A percentile compares a stretch with the other conserved stretches of the same genome.
phyloP scores from a whole-genome alignment of 2,797 vertebrate genomes.

The Malacoraja senta region DNA sequence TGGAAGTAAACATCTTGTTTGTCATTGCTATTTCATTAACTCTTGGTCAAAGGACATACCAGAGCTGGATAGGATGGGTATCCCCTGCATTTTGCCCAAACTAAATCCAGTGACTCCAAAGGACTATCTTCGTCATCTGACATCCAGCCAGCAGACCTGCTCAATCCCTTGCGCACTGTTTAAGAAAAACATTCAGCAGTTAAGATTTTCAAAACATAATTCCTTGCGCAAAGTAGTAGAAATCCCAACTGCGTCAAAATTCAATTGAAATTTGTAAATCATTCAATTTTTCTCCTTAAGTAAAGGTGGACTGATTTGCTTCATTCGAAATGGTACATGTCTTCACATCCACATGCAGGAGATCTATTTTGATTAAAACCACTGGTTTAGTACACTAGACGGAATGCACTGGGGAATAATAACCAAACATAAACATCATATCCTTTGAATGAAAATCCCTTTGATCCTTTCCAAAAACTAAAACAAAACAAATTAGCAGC shows the following conservation, averaged over 20 bases:
- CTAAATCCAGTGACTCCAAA: conserved; percentile 87
- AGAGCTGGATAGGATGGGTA: conserved; percentile 95
- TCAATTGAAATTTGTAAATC: not conserved
- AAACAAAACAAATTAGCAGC: not conserved
- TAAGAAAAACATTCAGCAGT: conserved; percentile 38
- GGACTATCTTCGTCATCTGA: conserved; percentile 87
- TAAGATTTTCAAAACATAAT: not conserved
- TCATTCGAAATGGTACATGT: not conserved
- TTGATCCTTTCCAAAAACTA: not conserved
- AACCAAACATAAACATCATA: not conserved
- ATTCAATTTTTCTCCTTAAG: not conserved
- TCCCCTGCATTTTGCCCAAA: conserved; percentile 96
- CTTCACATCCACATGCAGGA: not conserved
- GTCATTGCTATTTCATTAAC: not conserved
- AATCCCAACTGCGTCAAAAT: conserved; percentile 4
- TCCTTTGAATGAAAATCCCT: too few relatives aligned
- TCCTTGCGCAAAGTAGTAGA: not conserved
- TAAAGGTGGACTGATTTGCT: not conserved
- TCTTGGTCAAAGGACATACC: conserved; percentile 59
- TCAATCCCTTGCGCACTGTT: conserved; percentile 83
- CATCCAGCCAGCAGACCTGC: conserved; percentile 80
- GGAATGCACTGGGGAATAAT: not conserved
- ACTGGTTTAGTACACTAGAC: not conserved
- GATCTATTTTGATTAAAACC: not conserved
- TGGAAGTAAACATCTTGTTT: not conserved